Evolutionary conservation across 2,113 vertebrate genomes (phyloP).

Genomic region (Heptranchias perlo): DNA sequence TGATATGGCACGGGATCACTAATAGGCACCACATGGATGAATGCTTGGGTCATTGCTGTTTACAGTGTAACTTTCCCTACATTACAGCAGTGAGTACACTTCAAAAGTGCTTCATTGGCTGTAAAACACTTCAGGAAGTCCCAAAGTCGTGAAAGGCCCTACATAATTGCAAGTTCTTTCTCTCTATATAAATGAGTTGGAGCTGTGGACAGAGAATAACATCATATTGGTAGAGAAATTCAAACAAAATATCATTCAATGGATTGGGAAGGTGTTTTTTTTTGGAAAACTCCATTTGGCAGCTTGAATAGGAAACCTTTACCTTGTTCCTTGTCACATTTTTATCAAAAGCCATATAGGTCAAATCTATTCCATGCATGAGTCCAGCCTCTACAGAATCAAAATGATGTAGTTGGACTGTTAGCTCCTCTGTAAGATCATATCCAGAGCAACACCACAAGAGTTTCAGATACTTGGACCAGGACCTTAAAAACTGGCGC

Average conservation of each 20-base stretch:
- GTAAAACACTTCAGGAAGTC: not conserved
- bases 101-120: not conserved
- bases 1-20: not conserved
- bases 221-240: not conserved
- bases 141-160: not conserved
- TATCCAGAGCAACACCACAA: no score
- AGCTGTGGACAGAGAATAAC: not conserved
- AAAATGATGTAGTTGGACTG: no score
- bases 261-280: not conserved
- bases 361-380: no score
- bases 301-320: no score
- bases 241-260: not conserved
- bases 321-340: no score
- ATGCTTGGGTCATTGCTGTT: not conserved
- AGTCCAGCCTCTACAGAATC: no score
- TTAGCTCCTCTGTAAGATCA: no score
- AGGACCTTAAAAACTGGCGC: no score
- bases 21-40: not conserved
- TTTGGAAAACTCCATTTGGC: no score
- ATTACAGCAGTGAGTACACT: not conserved
- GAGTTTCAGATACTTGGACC: no score
- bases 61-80: not conserved
- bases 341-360: no score
- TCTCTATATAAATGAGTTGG: not conserved
- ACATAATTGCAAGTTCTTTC: not conserved